phyloP scores from a whole-genome alignment of 1,140 invertebrate genomes.

The Elysia chlorotica region DNA sequence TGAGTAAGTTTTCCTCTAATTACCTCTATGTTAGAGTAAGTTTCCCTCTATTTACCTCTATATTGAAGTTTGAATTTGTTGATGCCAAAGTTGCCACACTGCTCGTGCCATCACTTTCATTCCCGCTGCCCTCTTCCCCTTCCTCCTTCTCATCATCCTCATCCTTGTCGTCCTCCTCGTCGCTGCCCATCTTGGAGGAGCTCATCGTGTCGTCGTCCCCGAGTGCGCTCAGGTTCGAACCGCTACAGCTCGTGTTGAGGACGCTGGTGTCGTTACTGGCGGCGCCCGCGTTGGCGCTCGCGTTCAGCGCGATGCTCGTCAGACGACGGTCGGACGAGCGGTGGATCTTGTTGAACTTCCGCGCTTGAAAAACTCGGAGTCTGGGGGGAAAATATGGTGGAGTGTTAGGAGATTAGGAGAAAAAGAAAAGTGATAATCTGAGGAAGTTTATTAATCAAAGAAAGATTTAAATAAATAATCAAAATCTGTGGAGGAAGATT shows the following conservation, averaged over 20 bases:
- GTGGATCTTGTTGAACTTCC: constrained; percentile 65
- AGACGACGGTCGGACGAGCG: constrained; percentile 18
- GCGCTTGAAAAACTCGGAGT: constrained; percentile 75
- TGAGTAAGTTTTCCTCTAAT: no score
- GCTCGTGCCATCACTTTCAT: constrained; percentile 22
- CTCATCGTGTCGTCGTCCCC: constrained; percentile 16
- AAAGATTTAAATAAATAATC: no score
- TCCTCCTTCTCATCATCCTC: constrained; percentile 25
- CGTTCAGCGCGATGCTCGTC: constrained; percentile 19
- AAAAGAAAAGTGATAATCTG: no score
- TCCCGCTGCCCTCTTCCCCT: constrained; percentile 17
- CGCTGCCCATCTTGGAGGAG: constrained; percentile 19
- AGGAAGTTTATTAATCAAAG: no score
- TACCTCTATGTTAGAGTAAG: no score
- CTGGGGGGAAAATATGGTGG: constrained; percentile 58
- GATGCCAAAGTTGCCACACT: constrained; percentile 11
- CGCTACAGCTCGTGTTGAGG: constrained; percentile 13
- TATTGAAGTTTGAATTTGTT: no score
- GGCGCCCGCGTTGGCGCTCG: neutral
- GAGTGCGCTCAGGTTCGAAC: no score
- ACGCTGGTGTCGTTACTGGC: constrained; percentile 8
- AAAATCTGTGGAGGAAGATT: no score
- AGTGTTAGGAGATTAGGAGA: no score
- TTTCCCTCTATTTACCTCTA: no score
- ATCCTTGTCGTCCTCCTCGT: constrained; percentile 18